Base-by-base conservation (phyloP, 2,888 invertebrate genomes). In the Cynaeus angustus region DNA sequence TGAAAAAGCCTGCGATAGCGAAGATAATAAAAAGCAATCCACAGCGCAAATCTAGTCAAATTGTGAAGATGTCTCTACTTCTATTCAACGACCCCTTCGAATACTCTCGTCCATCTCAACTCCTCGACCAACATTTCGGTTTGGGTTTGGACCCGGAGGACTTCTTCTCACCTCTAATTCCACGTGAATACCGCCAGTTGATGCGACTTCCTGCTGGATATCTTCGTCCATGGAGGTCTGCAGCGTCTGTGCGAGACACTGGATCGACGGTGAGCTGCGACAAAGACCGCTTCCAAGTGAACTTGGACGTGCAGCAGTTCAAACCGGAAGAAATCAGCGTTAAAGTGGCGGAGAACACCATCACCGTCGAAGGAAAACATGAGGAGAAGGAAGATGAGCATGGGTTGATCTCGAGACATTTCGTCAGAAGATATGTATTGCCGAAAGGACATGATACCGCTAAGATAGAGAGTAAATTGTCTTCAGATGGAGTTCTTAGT, bases 311-410 rank as follows among this genome's bases (percentile, higher is more conserved):
- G 0, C 89, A 91, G 77, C 92, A 93, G 76, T 94, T 93, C 78
- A 85, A 88, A n/a, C 94, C 94, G 0, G 89, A 90, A n/a, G 94
- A 94, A 83, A 90, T 95, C 38, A 87, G 88, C 5, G 94, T 94
- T 26, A 94, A 93, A 83, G 92, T 92, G 87, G 82, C 94, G 53
- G 89, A 83, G 50, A 81, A 91, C 72, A 88, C 87, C 66, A 88
- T 95, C 21, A 88, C 91, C 55, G 87, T 93, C 10, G 92, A 94
- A 82, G 94, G 92, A 0, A 93, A 91, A 81, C 94, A 93, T 80
- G 93, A 93, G 77, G 90, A 94, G 72, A 91, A 91, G 75, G 88
- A 89, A 46, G 92, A 93, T 74, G 89, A 91, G n/a, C 91, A 91
- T 76, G 94, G 94, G 0, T 91, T 88, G 82, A 89, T 93, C n/a